Base-by-base conservation (phyloP, 2,888 invertebrate genomes). In the Melanargia galathea region DNA sequence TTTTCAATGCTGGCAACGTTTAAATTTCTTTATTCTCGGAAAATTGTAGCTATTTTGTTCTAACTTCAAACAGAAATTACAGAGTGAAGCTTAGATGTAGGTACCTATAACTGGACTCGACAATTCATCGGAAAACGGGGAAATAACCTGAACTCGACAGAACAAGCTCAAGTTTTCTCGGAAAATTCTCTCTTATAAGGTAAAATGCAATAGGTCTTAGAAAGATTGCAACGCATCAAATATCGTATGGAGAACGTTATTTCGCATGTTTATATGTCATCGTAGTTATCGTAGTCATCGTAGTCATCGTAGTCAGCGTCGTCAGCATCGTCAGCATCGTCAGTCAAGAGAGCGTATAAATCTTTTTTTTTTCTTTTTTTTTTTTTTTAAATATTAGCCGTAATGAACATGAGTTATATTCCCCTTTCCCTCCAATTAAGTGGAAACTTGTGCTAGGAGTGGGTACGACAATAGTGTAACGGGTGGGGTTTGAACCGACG, bases 61-160 rank as follows among this genome's bases (percentile, higher is more conserved):
- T 52, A 26, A 51, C 58, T 58, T 46, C 51, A 64, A 64, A 64
- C 52, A 64, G 64, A 64, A 64, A 64, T 64, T 64, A 64, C 64
- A 64, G 61, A 55, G 61, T n/a, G 20, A 35, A 52, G 60, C 64
- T 54, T 64, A 58, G 61, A 64, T n/a, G n/a, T 58, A 57, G 61
- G 64, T 60, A 64, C 56, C n/a, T n/a, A n/a, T n/a, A n/a, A n/a
- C n/a, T 64, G 56, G 60, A 64, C 64, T 64, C 56, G 38, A 64
- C 60, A 43, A 60, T 64, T 56, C 56, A 45, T 43, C 26, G 64
- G 51, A 18, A 56, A 64, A 64, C 33, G 45, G 2, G 56, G 45
- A 64, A 64, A 64, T 45, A 49, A 60, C 60, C 43, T 55, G 33
- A 55, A 55, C 46, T 54, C 46, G 43, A 59, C 35, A 55, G 40